These are phyloP conservation scores for Drosophila gunungcola DNA, from an alignment of 1,140 invertebrate genomes.

Conservation along the genomic window DNA sequence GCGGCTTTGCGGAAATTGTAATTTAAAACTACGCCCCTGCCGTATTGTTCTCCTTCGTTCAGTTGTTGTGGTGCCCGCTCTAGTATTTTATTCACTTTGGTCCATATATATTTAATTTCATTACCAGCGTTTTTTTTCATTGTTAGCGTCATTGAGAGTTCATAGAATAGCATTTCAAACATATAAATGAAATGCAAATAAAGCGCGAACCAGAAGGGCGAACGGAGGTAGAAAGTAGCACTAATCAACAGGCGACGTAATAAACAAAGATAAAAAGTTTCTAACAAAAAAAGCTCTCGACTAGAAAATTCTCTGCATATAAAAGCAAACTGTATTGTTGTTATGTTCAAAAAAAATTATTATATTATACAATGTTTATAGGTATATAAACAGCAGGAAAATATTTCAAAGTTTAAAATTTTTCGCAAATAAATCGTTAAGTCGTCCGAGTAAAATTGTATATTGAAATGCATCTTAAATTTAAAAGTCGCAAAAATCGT, in stretches of 20 bases:
- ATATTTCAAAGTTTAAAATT: neutral
- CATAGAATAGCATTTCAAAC: slow-evolving; percentile 46
- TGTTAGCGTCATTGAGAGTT: slow-evolving; percentile 50
- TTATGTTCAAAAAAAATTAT: too few species aligned
- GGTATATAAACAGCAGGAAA: neutral
- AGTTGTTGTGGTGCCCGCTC: slow-evolving; percentile 3
- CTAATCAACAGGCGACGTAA: slow-evolving; percentile 56
- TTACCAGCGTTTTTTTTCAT: slow-evolving; percentile 54
- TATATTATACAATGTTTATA: too few species aligned
- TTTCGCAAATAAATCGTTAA: too few species aligned
- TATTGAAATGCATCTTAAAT: too few species aligned
- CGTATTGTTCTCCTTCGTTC: slow-evolving; percentile 15
- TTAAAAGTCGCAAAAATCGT: too few species aligned
- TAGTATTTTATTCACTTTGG: slow-evolving; percentile 13
- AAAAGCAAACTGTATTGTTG: too few species aligned
- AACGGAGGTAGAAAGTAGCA: slow-evolving; percentile 10
- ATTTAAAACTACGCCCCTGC: slow-evolving; percentile 64
- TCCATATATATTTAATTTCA: slow-evolving; percentile 68
- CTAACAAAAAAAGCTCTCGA: neutral
- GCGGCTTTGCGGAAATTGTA: slow-evolving; percentile 67
- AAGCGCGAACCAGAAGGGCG: slow-evolving; percentile 1
- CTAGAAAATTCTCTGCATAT: neutral
- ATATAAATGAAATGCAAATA: slow-evolving; percentile 58
- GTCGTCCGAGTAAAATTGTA: too few species aligned
- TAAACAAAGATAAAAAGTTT: slow-evolving; percentile 24